phyloP scores from a whole-genome alignment of 2,797 vertebrate species.

The Sarcoramphus papa region DNA sequence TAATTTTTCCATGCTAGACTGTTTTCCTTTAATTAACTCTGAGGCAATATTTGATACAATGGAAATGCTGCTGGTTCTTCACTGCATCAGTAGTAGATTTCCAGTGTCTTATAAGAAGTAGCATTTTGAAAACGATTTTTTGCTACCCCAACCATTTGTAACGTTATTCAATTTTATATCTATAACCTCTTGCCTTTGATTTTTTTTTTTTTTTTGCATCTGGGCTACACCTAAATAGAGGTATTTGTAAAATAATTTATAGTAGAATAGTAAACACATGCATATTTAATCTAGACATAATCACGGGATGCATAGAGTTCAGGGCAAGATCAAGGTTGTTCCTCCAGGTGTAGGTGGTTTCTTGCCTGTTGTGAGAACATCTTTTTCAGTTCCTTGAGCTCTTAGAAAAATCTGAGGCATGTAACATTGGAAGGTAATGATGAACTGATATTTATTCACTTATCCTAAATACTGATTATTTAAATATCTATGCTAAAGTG shows the following conservation, averaged over 20 bases:
- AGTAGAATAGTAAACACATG: not conserved
- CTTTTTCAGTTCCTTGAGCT: not conserved
- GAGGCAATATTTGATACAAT: not conserved
- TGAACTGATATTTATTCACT: not conserved
- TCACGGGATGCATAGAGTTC: not conserved
- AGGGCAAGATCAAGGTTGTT: not conserved
- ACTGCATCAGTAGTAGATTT: not conserved
- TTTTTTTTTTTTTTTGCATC: not conserved
- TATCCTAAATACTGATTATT: not conserved
- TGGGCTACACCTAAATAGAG: not conserved
- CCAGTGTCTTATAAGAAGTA: not conserved
- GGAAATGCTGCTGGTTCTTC: not conserved
- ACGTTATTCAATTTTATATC: not conserved
- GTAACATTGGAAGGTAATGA: not conserved
- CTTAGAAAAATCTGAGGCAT: not conserved
- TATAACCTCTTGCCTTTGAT: not conserved
- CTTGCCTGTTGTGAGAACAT: not conserved
- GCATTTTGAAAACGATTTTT: not conserved
- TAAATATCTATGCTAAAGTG: not conserved
- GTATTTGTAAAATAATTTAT: constrained; percentile 37
- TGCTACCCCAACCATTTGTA: not conserved
- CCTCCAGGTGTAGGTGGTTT: not conserved
- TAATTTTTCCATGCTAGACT: not conserved
- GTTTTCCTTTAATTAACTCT: not conserved
- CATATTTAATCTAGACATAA: not conserved